Conservation (phyloP, 2,113 vertebrate genomes). For the Spilogale gracilis region DNA sequence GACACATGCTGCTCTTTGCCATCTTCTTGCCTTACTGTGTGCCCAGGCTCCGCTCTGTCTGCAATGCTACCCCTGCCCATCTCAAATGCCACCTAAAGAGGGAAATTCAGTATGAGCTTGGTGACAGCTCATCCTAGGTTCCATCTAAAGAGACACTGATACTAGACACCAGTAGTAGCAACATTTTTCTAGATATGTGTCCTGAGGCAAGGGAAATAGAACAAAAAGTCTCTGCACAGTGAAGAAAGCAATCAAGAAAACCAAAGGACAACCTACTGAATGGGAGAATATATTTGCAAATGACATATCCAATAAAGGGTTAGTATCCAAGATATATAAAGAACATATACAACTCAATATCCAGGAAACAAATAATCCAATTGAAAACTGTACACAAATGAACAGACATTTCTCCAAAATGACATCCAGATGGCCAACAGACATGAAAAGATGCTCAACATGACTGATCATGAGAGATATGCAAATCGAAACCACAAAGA, state of each 20-base stretch:
- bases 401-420: neutral
- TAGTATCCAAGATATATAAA: neutral
- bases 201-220: neutral
- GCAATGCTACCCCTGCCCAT: neutral
- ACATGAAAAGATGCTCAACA: neutral
- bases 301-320: neutral
- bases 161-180: neutral
- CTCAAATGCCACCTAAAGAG: neutral
- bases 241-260: neutral
- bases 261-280: neutral
- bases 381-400: neutral
- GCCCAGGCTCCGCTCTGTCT: neutral
- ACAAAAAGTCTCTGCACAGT: neutral
- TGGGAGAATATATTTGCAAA: neutral
- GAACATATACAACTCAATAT: neutral
- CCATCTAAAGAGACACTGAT: neutral
- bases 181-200: neutral
- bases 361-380: neutral
- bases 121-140: neutral
- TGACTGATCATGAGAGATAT: neutral
- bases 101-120: neutral
- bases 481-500: neutral
- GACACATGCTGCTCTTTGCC: fast-evolving
- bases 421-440: neutral
- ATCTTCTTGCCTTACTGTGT: neutral